phyloP scores from a whole-genome alignment of 1,140 invertebrate genomes.

The Drosophila teissieri region DNA sequence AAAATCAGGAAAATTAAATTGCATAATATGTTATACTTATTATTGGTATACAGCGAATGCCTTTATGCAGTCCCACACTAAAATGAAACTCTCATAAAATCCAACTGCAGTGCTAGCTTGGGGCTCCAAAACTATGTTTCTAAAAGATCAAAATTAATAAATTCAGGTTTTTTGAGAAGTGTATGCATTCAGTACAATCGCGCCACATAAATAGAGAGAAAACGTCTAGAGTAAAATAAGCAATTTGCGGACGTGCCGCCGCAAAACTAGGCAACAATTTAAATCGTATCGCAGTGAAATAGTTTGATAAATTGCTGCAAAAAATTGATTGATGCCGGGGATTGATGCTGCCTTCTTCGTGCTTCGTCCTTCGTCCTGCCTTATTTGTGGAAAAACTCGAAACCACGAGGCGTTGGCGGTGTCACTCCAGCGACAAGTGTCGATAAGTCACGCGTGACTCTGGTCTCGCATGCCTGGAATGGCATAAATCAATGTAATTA shows the following conservation, averaged over 20 bases:
- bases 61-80: too few species aligned
- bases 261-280: constrained; percentile 73
- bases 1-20: neutral
- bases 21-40: neutral
- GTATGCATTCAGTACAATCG: constrained; percentile 38
- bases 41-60: too few species aligned
- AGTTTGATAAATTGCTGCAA: constrained; percentile 77
- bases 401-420: constrained; percentile 37
- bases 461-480: constrained; percentile 29
- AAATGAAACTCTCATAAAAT: too few species aligned
- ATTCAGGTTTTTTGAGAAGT: neutral
- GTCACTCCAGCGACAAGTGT: constrained; percentile 53
- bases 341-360: neutral
- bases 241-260: constrained; percentile 64
- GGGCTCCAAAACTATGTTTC: too few species aligned
- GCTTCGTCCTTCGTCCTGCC: neutral
- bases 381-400: constrained; percentile 9
- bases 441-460: constrained; percentile 69
- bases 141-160: neutral
- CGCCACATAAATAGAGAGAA: constrained; percentile 13
- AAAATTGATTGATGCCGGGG: constrained; percentile 74
- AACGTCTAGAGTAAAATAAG: constrained; percentile 34
- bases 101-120: too few species aligned
- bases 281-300: constrained; percentile 69
- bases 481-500: constrained; percentile 82